Conservation (phyloP, 2,888 invertebrate species). For the Minunthozetes semirufus region DNA sequence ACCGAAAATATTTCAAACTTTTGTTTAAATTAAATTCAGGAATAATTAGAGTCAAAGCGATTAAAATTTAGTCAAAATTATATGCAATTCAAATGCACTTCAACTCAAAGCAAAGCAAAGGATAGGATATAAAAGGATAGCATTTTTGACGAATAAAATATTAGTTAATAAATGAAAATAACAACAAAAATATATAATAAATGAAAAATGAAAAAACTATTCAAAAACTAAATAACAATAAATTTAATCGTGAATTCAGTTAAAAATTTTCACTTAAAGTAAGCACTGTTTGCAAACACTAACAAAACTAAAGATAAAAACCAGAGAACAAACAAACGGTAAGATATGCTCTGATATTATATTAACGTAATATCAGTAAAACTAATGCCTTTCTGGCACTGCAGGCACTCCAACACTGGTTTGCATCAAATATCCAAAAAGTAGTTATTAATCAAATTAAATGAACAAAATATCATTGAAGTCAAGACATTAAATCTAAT, state of each 20-base stretch:
- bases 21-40: not conserved
- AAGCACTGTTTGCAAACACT: not conserved
- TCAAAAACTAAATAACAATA: not conserved
- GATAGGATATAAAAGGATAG: no score
- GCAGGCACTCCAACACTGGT: conserved; percentile 8
- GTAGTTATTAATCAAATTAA: conserved; percentile 14
- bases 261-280: not conserved
- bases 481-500: conserved; percentile 11
- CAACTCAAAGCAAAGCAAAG: no score
- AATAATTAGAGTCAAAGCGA: not conserved
- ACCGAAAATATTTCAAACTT: not conserved
- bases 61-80: not conserved
- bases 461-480: conserved; percentile 14
- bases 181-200: not conserved
- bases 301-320: conserved; percentile 7
- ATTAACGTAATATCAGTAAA: not conserved
- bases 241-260: conserved; percentile 16
- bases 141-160: not conserved
- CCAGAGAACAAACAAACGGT: conserved; percentile 2
- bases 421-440: conserved; percentile 18
- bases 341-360: conserved; percentile 8
- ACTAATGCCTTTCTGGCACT: conserved; percentile 2
- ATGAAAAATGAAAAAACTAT: not conserved
- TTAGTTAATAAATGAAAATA: not conserved
- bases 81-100: no score